Evolutionary conservation across 2,797 vertebrate species (phyloP).

Genomic region (Neosilurus hyrtlii): DNA sequence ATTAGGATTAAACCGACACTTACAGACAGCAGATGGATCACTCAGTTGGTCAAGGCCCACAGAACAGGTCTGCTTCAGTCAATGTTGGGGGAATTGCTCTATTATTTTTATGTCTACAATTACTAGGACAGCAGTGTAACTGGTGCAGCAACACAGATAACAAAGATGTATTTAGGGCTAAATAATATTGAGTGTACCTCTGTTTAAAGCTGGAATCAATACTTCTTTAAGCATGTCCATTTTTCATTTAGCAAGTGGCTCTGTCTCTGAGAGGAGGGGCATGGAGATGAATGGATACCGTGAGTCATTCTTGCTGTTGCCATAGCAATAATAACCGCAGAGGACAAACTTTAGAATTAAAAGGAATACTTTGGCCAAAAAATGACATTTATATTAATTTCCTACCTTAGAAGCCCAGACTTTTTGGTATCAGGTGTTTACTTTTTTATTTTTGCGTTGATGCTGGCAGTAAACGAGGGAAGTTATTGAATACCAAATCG

Average conservation of each 20-base stretch:
- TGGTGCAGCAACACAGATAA: constrained; percentile 75
- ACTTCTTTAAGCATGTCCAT: constrained; percentile 84
- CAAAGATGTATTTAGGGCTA: constrained; percentile 86
- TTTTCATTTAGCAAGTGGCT: constrained; percentile 81
- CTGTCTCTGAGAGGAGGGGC: constrained; percentile 74
- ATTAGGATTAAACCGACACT: constrained; percentile 63
- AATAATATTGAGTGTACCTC: constrained; percentile 87
- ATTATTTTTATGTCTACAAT: constrained; percentile 84
- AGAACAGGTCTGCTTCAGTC: constrained; percentile 68
- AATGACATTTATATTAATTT: neutral
- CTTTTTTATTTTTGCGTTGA: neutral
- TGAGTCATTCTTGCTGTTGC: constrained; percentile 71
- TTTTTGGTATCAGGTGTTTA: no score
- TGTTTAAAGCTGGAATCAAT: constrained; percentile 86
- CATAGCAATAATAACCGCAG: constrained; percentile 81
- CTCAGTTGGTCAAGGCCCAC: constrained; percentile 63
- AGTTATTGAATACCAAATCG: neutral
- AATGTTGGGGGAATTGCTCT: constrained; percentile 76
- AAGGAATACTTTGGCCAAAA: constrained; percentile 55
- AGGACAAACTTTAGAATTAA: constrained; percentile 72
- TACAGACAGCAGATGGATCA: constrained; percentile 71
- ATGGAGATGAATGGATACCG: constrained; percentile 74
- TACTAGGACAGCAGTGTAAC: constrained; percentile 76
- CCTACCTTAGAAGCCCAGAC: neutral
- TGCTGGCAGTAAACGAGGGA: neutral